Base-by-base conservation (phyloP, 2,113 vertebrate species). In the Meriones unguiculatus region DNA sequence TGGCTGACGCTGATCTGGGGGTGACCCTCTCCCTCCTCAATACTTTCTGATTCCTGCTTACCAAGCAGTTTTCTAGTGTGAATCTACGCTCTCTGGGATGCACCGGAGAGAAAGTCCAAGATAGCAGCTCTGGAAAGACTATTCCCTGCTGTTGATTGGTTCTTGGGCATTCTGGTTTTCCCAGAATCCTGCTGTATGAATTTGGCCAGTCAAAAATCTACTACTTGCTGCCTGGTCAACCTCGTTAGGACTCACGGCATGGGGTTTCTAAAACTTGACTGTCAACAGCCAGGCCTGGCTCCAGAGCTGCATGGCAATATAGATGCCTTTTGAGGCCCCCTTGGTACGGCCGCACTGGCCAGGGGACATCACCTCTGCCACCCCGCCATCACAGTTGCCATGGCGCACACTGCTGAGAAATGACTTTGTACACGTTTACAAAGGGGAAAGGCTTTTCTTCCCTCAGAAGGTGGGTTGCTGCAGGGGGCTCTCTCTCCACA, bases 401-500 rank as follows among this genome's bases (percentile, higher is more conserved):
- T 8, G 59, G n/a, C 18, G 75, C 64, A 52, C 30, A 8, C 24
- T 13, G 57, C 50, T 35, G 72, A 10, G 28, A 11, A 50, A 52
- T 52, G 10, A 38, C 67, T 67, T 35, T 50, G 22, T 38, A 35
- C 9, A 0, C 24, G 7, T 15, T 65, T 35, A 38, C 46, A 46
- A 5, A 46, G 46, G 46, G 46, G 46, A 81, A 1, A 10, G 25
- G 50, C n/a, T 57, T 12, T 50, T 77, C 12, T 59, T 30, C 50
- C 22, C 38, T 81, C 52, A 32, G 28, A 80, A 41, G 38, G 38
- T 14, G 6, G 8, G 25, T n/a, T 64, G n/a, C 80, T 18, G 11
- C 73, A 30, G 73, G 6, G 14, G 24, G 18, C 38, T 0, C 0
- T 0, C 11, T n/a, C 30, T 17, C 11, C 54, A 1, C 28, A 13